Evolutionary conservation across 2,888 invertebrate genomes (phyloP).

Genomic region (Neocrepidodera transversa): DNA sequence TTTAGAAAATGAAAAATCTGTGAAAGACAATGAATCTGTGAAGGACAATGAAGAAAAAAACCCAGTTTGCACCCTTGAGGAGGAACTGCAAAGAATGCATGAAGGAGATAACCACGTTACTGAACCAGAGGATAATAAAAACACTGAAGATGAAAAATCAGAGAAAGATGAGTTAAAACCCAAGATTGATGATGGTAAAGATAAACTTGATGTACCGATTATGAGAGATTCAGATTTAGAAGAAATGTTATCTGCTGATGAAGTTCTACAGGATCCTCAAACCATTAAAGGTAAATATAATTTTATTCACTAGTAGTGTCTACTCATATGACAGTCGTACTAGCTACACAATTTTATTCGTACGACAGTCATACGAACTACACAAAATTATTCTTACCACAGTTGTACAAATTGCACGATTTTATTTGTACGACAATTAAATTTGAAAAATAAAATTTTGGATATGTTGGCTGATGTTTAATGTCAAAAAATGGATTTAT

Average conservation of each 20-base stretch:
- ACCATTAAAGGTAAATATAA: conserved; percentile 48
- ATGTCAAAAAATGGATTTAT: no score
- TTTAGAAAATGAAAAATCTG: background rate
- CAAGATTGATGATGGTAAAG: conserved; percentile 5
- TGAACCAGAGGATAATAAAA: conserved; percentile 5
- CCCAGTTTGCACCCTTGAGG: conserved; percentile 34
- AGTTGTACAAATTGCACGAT: no score
- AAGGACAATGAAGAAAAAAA: conserved; percentile 13
- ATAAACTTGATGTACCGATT: conserved; percentile 19
- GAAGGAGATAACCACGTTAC: conserved; percentile 28
- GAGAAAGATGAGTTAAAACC: conserved; percentile 2
- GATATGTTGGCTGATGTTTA: no score
- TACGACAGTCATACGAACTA: no score
- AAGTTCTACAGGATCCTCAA: conserved; percentile 45
- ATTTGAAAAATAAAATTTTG: no score
- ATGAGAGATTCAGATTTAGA: conserved; percentile 37
- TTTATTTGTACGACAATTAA: no score
- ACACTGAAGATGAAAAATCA: background rate
- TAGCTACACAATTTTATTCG: no score
- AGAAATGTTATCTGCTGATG: conserved; percentile 40
- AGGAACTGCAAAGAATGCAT: conserved; percentile 36
- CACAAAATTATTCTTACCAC: no score
- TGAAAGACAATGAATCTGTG: conserved; percentile 5
- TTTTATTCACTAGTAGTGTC: no score
- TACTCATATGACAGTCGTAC: no score